A percentile compares a stretch with the other conserved stretches of the same genome.
Evolutionary conservation across 2,113 vertebrate species (phyloP).

Genomic region (Peromyscus californicus): DNA sequence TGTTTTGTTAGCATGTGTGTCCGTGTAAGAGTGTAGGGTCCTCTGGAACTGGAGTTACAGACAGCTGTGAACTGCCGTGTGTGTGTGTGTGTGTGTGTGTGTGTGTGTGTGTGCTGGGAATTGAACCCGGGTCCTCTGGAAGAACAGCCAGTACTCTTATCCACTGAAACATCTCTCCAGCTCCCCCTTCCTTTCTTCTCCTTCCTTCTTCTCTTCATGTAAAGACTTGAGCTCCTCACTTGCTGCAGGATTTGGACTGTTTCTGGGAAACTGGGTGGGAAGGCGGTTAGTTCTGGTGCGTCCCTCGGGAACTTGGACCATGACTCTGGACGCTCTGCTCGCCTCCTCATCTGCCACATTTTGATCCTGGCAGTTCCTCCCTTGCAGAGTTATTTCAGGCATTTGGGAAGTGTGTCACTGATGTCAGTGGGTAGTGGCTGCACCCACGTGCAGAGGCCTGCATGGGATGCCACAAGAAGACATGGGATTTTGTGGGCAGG

Average conservation of each 20-base stretch:
- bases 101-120: neutral
- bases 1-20: neutral
- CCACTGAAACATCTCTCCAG: neutral
- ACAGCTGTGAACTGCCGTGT: neutral
- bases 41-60: neutral
- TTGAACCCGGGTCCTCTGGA: neutral
- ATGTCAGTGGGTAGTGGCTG: neutral
- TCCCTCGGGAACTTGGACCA: neutral
- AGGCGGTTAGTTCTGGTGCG: neutral
- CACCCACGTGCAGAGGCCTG: neutral
- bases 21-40: neutral
- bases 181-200: neutral
- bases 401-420: neutral
- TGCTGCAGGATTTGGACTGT: neutral
- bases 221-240: neutral
- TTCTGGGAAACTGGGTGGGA: neutral
- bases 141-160: neutral
- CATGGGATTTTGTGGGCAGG: conserved; percentile 29
- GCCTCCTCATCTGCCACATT: neutral
- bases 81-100: too few species aligned
- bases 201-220: neutral
- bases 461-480: neutral
- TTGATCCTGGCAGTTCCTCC: neutral
- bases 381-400: neutral
- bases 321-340: neutral